Base-by-base conservation (phyloP, 2,113 vertebrate genomes). In the Helogale parvula region DNA sequence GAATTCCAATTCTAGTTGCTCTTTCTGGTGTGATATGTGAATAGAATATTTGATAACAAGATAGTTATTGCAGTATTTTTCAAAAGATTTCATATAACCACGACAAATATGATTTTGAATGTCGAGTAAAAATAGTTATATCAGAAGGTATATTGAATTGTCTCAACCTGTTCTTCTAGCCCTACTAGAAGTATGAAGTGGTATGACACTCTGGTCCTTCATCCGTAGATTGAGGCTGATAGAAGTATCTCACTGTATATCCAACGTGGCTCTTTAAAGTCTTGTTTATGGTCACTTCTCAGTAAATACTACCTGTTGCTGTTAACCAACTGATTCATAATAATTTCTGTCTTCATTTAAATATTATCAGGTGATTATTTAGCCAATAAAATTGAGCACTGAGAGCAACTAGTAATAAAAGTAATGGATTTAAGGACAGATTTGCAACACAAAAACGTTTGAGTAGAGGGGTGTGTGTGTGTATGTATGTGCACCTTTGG, bases 71-170 rank as follows among this genome's bases (percentile, higher is more conserved):
- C 0, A 85, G 15, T 86, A 50, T 92, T 74, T 96, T 95, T 35
- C 5, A 80, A 77, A 95, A 63, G 27, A 57, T 79, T 77, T 79
- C 54, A 3, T 76, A 27, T 35, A 84, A 54, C 79, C 35, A 35
- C n/a, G 17, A 84, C 60, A 93, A 77, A 92, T 77, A 54, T 83
- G 72, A 89, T 89, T 97, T 96, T 96, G 21, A 29, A 68, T 89
- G 35, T 79, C 85, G n/a, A 91, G n/a, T 97, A 77, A 79, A 76
- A 96, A 79, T 79, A 74, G 38, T 63, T 94, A 50, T 29, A 54
- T 35, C 82, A 35, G 21, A 80, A 74, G 33, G 12, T 66, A 1
- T 65, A 9, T 74, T 54, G 92, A 33, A 41, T 93, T 96, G 69
- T 72, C 47, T 87, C 41, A 25, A 66, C 13, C 6, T 92, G 25